Evolutionary conservation across 2,797 vertebrate genomes (phyloP).

Genomic region (Microchirus variegatus): DNA sequence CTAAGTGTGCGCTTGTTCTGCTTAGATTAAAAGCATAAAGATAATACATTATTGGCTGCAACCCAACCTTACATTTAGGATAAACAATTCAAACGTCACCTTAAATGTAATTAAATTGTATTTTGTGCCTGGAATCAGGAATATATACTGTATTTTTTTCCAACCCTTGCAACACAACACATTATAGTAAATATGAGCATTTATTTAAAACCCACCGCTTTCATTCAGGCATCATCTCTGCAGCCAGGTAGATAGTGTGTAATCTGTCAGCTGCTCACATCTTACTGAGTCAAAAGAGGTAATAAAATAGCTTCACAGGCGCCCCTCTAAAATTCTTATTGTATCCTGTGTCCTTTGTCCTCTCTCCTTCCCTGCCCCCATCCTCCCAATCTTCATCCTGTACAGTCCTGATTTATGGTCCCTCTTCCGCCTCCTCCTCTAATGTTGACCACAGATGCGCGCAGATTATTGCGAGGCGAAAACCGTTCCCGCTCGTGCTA

Average conservation of each 20-base stretch:
- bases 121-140: no score
- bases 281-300: slow-evolving; percentile 13
- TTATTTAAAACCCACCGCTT: not conserved
- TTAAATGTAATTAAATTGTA: no score
- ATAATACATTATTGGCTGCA: no score
- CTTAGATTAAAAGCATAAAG: no score
- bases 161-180: no score
- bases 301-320: slow-evolving; percentile 18
- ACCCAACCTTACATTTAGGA: no score
- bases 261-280: slow-evolving; percentile 9
- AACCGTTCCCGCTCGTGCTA: slow-evolving; percentile 38
- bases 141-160: no score
- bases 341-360: slow-evolving; percentile 12
- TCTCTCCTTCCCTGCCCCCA: slow-evolving; percentile 35
- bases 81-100: no score
- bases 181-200: no score
- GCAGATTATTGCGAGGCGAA: slow-evolving; percentile 50
- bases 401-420: slow-evolving; percentile 65
- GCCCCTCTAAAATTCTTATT: slow-evolving; percentile 7
- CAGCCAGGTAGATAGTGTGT: not conserved
- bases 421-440: slow-evolving; percentile 40
- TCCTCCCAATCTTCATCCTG: slow-evolving; percentile 46
- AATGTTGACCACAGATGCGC: slow-evolving; percentile 39
- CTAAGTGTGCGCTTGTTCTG: no score
- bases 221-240: slow-evolving; percentile 4